Base-by-base conservation (phyloP, 2,888 invertebrate species). In the Caenorhabditis sp. region DNA sequence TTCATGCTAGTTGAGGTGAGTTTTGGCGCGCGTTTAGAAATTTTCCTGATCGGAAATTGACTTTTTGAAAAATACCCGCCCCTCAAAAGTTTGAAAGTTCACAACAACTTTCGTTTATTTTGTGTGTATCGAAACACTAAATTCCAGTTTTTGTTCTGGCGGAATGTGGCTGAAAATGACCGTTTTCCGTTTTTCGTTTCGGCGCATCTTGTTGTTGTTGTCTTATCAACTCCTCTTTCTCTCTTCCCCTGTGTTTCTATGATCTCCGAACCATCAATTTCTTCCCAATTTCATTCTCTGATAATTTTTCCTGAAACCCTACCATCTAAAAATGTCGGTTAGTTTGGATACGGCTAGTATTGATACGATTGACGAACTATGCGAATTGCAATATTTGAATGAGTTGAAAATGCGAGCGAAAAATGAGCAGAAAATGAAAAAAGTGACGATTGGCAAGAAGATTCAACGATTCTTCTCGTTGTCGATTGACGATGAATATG, bases 1-100 rank as follows among this genome's bases (percentile, higher is more conserved):
- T 99, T 93, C 91, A 96, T 96, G 88, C 92, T 99, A 65, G 93
- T 97, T 64, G 96, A 97, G 93, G 96, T 95, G 43, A 43, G 17
- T 14, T 36, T 36, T 8, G 12, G n/a, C n/a, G n/a, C n/a, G n/a
- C n/a, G n/a, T n/a, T n/a, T n/a, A n/a, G n/a, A n/a, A n/a, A n/a
- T 36, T 36, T 36, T 36, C 36, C 36, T 36, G 36, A 36, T 36
- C 36, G 5, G 6, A 12, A 36, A 36, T 12, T 36, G 36, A 36
- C 5, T 36, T 36, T n/a, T n/a, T n/a, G n/a, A n/a, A n/a, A n/a
- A n/a, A n/a, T n/a, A n/a, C n/a, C n/a, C n/a, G n/a, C 31, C 31
- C 31, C 31, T 6, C 31, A 31, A 31, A 31, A 6, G 31, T 31
- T 31, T 10, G 5, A 31, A 31, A 31, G 10, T 31, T 10, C 4